phyloP scores from a whole-genome alignment of 2,888 invertebrate species.

The Synergus umbraculus region DNA sequence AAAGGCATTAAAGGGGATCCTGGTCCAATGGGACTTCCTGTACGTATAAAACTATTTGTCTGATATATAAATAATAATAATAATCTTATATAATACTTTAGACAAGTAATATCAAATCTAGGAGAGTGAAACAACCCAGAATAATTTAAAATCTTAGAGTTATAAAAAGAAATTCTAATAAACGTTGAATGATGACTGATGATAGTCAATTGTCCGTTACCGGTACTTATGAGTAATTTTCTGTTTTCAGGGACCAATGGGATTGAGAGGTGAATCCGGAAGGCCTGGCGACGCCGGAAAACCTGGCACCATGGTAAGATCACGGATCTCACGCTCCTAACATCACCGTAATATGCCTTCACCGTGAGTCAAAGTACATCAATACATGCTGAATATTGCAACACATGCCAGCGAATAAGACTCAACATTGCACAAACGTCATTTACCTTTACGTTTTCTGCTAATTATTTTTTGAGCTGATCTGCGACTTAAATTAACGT shows the following conservation, averaged over 20 bases:
- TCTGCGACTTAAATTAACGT: not conserved
- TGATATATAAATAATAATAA: too few relatives aligned
- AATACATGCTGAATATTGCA: slow-evolving; percentile 40
- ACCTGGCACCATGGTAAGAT: slow-evolving; percentile 88
- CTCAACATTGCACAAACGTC: slow-evolving; percentile 38
- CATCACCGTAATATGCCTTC: slow-evolving; percentile 72
- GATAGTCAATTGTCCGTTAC: not conserved
- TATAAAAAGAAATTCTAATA: too few relatives aligned
- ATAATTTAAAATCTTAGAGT: too few relatives aligned
- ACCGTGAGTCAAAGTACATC: slow-evolving; percentile 64
- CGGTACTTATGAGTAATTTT: slow-evolving; percentile 40
- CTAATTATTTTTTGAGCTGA: slow-evolving; percentile 2
- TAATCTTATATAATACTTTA: too few relatives aligned
- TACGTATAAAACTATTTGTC: slow-evolving; percentile 80
- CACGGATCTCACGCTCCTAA: slow-evolving; percentile 74
- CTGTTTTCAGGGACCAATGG: slow-evolving; percentile 87
- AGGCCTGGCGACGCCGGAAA: slow-evolving; percentile 86
- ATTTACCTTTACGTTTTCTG: slow-evolving; percentile 12
- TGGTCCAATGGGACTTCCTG: slow-evolving; percentile 97
- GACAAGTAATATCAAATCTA: too few relatives aligned
- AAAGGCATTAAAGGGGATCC: slow-evolving; percentile 90
- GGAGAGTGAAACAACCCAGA: too few relatives aligned
- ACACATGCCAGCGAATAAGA: slow-evolving; percentile 40
- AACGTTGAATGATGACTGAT: too few relatives aligned
- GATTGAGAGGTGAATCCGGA: slow-evolving; percentile 87